Percentiles rank a stretch among this genome's conserved stretches.
Evolutionary conservation across 2,113 vertebrate species (phyloP).

Genomic region (Alosa alosa): DNA sequence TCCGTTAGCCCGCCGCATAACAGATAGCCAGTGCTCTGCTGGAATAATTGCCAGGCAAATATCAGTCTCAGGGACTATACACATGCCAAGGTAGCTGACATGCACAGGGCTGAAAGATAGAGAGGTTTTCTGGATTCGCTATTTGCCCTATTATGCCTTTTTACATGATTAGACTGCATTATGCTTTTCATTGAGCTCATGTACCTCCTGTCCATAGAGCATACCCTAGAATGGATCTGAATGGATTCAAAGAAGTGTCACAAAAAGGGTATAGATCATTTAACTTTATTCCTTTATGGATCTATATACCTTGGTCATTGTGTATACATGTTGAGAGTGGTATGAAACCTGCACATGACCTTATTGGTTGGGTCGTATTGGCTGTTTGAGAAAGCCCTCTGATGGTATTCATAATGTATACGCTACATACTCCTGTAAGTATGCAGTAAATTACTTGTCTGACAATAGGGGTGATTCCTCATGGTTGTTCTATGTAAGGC

Average conservation of each 20-base stretch:
- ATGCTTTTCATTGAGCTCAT: neutral
- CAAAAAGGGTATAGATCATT: neutral
- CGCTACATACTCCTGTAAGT: no score
- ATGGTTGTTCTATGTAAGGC: neutral
- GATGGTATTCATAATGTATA: neutral
- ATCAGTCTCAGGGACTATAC: neutral
- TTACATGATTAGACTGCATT: neutral
- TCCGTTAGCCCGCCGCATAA: conserved; percentile 40
- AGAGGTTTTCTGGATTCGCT: neutral
- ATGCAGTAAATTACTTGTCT: no score
- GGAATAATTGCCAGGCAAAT: neutral
- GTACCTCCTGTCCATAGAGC: neutral
- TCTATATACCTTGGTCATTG: neutral
- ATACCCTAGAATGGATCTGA: neutral
- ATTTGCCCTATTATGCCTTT: neutral
- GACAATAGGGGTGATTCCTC: neutral
- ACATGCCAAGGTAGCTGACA: neutral
- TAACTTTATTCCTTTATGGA: neutral
- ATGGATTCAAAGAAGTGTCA: no score
- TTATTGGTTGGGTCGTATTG: neutral
- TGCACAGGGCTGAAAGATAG: no score
- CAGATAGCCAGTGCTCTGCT: conserved; percentile 27
- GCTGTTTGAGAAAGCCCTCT: neutral
- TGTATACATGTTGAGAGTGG: neutral
- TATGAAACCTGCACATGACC: neutral